Base-by-base conservation (phyloP, 2,113 vertebrate genomes). In the cat (Felis catus) region DNA sequence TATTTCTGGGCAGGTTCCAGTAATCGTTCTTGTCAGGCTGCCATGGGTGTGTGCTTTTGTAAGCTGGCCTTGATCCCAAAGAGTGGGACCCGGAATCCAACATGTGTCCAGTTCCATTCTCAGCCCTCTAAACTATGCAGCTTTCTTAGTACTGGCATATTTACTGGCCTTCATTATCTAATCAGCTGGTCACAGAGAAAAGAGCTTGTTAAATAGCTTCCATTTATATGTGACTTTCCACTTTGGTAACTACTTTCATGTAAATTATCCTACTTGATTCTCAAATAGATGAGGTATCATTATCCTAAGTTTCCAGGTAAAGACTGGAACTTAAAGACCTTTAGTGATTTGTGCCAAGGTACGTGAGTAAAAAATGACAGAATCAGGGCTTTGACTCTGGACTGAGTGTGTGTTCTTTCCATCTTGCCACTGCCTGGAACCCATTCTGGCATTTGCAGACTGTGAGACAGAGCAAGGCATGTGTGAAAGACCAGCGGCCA, bases 401-500 rank as follows among this genome's bases (percentile, higher is more conserved):
- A 80, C 58, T 61, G 61, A 85, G 45, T 39, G 55, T 82, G 29
- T 58, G 25, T 82, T 97, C 74, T 94, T 94, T 89, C 94, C 68
- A 79, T 94, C 92, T 84, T 23, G 1, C 74, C 58, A 12, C 82
- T 84, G 81, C 87, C 91, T 97, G 94, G 85, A 86, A 97, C 94
- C 84, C 87, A 25, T 78, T 76, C 48, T 83, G 31, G 73, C 90
- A 85, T 79, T 86, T 82, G 85, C 51, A 95, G 94, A 96, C 86
- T 65, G 71, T 86, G 53, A 95, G 39, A 66, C 58, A 58, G 65
- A 84, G 84, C 84, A 88, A 70, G 94, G 86, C 36, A 73, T 39
- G 36, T 90, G 87, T 82, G 58, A 78, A 94, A 95, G 91, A 36
- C 71, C 53, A 27, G 41, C 5, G 55, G 53, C 61, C 61, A n/a